These are phyloP conservation scores for Dendronephthya gigantea DNA, from an alignment of 64 coral and sea anemone genomes.

Conservation along the genomic window DNA sequence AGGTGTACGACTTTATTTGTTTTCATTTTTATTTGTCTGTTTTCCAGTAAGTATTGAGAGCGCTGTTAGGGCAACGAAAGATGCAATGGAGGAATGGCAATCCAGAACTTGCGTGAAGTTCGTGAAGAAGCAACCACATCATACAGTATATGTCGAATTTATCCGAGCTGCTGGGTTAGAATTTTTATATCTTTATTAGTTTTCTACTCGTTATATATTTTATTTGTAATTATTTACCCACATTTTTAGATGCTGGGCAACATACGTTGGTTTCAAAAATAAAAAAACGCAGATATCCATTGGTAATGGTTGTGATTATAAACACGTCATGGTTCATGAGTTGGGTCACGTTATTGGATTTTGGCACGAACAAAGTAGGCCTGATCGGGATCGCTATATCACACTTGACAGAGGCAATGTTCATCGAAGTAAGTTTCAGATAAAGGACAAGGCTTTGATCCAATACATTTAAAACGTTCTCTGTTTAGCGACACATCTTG, in stretches of 20 bases:
- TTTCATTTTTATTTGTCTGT: not conserved
- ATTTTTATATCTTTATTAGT: not conserved
- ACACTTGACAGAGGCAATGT: not conserved
- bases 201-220: not conserved
- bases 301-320: conserved; percentile 14
- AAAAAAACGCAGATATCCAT: not conserved
- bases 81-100: not conserved
- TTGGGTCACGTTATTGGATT: conserved; percentile 11
- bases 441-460: not conserved
- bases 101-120: not conserved
- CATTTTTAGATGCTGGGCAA: not conserved
- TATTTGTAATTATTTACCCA: not conserved
- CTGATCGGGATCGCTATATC: not conserved
- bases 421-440: not conserved
- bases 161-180: not conserved
- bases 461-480: not conserved
- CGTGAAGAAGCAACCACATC: not conserved
- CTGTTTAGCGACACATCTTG: not conserved
- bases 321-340: conserved; percentile 16
- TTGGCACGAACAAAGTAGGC: not conserved
- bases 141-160: not conserved
- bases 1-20: too few species aligned
- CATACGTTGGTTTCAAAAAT: conserved; percentile 3
- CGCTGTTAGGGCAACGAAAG: not conserved
- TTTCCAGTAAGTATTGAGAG: not conserved